These are phyloP conservation scores for Oryctes rhinoceros DNA, from an alignment of 1,140 invertebrate species.

Conservation along the genomic window DNA sequence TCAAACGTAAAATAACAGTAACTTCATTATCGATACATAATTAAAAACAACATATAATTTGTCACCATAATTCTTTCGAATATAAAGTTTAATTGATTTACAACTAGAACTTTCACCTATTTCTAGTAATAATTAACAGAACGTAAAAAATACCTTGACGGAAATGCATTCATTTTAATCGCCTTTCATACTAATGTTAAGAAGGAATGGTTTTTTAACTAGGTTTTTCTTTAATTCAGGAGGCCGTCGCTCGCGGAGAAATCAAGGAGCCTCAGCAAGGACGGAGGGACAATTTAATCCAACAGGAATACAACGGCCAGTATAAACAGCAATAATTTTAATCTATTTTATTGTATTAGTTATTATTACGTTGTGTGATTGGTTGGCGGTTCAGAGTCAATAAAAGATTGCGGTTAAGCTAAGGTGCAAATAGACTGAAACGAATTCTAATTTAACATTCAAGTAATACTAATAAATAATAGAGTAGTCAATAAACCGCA, in stretches of 20 bases:
- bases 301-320: constrained; percentile 25
- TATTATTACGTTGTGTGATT: constrained; percentile 8
- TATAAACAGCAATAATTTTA: constrained; percentile 35
- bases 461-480: constrained; percentile 16
- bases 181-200: too few relatives aligned
- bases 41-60: background rate
- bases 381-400: background rate
- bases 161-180: too few relatives aligned
- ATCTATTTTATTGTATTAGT: constrained; percentile 18
- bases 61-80: too few relatives aligned
- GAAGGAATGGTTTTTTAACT: too few relatives aligned
- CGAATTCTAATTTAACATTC: constrained; percentile 17
- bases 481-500: background rate
- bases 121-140: too few relatives aligned
- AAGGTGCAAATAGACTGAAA: constrained; percentile 26
- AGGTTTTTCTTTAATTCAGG: background rate
- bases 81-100: too few relatives aligned
- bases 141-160: too few relatives aligned
- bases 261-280: constrained; percentile 5
- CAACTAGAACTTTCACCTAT: too few relatives aligned
- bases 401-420: background rate
- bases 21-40: background rate
- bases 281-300: constrained; percentile 24
- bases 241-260: background rate
- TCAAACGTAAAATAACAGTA: background rate